A percentile compares a stretch with the other conserved stretches of the same genome.
phyloP scores from a whole-genome alignment of 2,113 vertebrate species.

The Colinus virginianus region DNA sequence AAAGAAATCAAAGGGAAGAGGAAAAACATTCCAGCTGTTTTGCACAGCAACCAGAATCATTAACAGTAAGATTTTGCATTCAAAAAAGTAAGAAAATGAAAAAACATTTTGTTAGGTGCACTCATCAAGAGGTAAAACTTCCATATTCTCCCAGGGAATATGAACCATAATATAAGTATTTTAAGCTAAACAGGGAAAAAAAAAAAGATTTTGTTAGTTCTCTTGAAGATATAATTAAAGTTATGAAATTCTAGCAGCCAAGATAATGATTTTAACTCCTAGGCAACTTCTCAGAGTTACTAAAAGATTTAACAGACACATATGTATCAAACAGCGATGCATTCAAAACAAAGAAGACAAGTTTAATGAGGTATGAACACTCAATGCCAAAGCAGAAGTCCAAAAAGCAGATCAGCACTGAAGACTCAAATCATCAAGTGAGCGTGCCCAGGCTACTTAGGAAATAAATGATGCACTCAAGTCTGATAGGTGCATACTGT shows the following conservation, averaged over 20 bases:
- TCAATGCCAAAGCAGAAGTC: neutral
- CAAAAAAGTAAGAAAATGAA: neutral
- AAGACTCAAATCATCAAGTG: neutral
- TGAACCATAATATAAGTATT: neutral
- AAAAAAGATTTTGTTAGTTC: neutral
- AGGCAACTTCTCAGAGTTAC: neutral
- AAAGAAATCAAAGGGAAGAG: neutral
- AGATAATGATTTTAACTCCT: neutral
- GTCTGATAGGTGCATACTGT: neutral
- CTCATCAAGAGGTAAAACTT: neutral
- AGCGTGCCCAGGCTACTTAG: neutral
- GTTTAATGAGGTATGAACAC: slow-evolving; percentile 5
- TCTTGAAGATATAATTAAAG: neutral
- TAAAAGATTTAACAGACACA: neutral
- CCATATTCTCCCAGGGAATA: neutral
- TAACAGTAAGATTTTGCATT: neutral
- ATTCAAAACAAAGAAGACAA: slow-evolving; percentile 3
- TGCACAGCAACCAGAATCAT: neutral
- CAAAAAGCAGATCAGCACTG: neutral
- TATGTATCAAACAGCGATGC: neutral
- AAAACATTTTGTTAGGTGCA: neutral
- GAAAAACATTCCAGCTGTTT: neutral
- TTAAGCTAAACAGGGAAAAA: neutral
- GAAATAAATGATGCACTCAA: neutral
- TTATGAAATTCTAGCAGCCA: neutral